Base-by-base conservation (phyloP, 2,888 invertebrate genomes). In the Netelia melanura region DNA sequence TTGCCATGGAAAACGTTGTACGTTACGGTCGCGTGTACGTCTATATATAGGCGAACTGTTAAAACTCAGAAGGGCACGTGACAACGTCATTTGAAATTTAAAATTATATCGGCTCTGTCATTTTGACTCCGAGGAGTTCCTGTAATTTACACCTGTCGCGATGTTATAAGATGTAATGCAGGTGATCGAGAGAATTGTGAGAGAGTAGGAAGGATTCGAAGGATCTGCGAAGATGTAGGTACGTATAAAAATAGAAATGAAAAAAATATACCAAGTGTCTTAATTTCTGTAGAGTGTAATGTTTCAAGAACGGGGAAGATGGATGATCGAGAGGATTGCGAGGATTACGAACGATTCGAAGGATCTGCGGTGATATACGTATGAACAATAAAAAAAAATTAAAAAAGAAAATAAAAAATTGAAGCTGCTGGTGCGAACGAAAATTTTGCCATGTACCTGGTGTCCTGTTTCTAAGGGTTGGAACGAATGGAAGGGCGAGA, bases 1-100 rank as follows among this genome's bases (percentile, higher is more conserved):
- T 90, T 90, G 88, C 88, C 81, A 75, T 86, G 86, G 88, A 86
- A 89, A 89, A 87, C 85, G 86, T 87, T 72, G 76, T 54, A 68
- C 61, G 72, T 64, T 58, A 48, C 38, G 65, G 65, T 67, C 52
- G 17, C 44, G 17, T 64, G 43, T 30, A 78, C 43, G 30, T 61
- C 23, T 68, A 52, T 68, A 70, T 48, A 25, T n/a, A n/a, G n/a
- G 21, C 44, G 17, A 11, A 21, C 38, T 43, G 61, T 2, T 52
- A 61, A 30, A 52, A 58, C 23, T n/a, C 48, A 21, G 56, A 71
- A 58, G 58, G 58, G 17, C 21, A 21, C 17, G 23, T 9, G 10
- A 1, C 21, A 6, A 9, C 10, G 17, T 58, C 10, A 58, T 58
- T 58, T 8, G 9, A 58, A 8, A 21, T 58, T n/a, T 58, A 21